These are phyloP conservation scores for Diorhabda carinulata DNA, from an alignment of 1,140 invertebrate genomes.

Conservation along the genomic window DNA sequence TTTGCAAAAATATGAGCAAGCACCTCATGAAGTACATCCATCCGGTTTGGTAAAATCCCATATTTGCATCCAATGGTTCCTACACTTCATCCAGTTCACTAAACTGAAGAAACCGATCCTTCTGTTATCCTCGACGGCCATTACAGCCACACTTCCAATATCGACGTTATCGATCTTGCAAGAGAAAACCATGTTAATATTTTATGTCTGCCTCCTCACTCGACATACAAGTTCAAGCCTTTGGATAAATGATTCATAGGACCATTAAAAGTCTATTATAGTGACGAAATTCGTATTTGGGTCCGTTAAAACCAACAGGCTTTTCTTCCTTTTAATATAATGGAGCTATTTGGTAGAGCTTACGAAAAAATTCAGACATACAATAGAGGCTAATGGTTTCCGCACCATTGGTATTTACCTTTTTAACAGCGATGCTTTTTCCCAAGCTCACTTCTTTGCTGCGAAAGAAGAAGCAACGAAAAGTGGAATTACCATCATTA, in stretches of 20 bases:
- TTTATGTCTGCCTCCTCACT: conserved; percentile 16
- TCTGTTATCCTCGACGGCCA: conserved; percentile 42
- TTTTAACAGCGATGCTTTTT: too few species aligned
- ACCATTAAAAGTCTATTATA: conserved; percentile 33
- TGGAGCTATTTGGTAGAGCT: conserved; percentile 35
- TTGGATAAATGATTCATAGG: conserved; percentile 38
- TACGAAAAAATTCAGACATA: conserved; percentile 34
- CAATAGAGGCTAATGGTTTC: conserved; percentile 40
- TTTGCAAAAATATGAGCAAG: too few species aligned
- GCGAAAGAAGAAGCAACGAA: too few species aligned
- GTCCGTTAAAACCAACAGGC: conserved; percentile 26
- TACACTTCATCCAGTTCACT: conserved; percentile 33
- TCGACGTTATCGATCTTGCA: conserved; percentile 34
- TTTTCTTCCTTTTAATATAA: conserved; percentile 31
- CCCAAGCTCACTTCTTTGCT: too few species aligned
- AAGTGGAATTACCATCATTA: too few species aligned
- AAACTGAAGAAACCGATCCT: conserved; percentile 33
- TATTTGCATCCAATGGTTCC: conserved; percentile 33
- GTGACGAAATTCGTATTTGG: conserved; percentile 27
- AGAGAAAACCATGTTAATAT: conserved; percentile 30
- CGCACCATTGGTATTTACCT: conserved; percentile 22
- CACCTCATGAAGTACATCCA: not conserved
- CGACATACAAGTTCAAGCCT: conserved; percentile 13
- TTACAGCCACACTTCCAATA: conserved; percentile 33
- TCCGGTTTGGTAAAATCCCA: conserved; percentile 42